These are phyloP conservation scores for Himalopsyche japonica DNA, from an alignment of 2,888 invertebrate genomes.

Conservation along the genomic window DNA sequence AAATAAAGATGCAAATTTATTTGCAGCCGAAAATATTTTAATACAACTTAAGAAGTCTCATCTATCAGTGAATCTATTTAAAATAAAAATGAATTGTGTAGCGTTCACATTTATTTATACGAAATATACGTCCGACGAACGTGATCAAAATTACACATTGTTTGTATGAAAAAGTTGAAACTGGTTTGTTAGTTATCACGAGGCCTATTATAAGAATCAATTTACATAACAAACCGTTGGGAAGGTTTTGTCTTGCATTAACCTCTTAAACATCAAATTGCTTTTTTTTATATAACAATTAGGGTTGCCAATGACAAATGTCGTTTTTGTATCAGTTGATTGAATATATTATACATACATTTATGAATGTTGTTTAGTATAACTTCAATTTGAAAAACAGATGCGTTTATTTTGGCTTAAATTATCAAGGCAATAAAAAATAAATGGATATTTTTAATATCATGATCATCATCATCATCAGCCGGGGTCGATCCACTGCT, in stretches of 20 bases:
- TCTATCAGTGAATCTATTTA: no score
- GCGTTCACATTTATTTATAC: background rate
- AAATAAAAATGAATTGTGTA: background rate
- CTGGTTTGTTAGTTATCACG: slow-evolving; percentile 26
- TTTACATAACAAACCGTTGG: slow-evolving; percentile 33
- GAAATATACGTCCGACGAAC: background rate
- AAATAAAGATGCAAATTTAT: no score
- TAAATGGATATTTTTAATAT: no score
- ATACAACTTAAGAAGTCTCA: no score
- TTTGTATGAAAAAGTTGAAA: slow-evolving; percentile 26
- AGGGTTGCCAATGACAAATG: background rate
- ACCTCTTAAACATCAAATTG: slow-evolving; percentile 12
- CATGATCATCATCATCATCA: no score
- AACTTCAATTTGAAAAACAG: no score
- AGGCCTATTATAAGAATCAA: slow-evolving; percentile 32
- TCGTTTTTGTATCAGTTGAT: background rate
- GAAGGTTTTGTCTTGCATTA: slow-evolving; percentile 22
- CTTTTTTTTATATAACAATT: background rate
- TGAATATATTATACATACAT: no score
- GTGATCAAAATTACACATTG: slow-evolving; percentile 8
- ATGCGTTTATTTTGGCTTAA: no score
- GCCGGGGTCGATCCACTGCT: no score
- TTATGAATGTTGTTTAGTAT: no score
- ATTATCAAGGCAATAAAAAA: no score
- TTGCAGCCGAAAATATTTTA: no score